Evolutionary conservation across 64 coral and sea anemone genomes (phyloP).

Genomic region (Montipora capricornis): DNA sequence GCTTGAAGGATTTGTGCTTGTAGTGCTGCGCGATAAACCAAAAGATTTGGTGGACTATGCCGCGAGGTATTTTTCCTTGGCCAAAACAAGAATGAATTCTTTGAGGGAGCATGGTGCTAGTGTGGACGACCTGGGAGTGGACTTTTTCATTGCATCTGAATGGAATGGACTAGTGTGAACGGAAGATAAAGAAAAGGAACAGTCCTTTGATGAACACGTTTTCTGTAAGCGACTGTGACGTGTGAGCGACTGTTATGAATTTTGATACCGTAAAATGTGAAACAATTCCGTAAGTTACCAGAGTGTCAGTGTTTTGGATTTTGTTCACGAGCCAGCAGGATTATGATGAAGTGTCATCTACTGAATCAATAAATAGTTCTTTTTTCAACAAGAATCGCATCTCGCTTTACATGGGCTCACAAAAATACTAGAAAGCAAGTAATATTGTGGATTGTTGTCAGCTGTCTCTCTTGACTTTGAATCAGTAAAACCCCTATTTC

Average conservation of each 20-base stretch:
- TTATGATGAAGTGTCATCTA: too few relatives aligned
- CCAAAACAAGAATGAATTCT: conserved; percentile 21
- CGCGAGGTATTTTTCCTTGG: conserved; percentile 34
- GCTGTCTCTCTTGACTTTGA: too few relatives aligned
- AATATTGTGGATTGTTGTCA: too few relatives aligned
- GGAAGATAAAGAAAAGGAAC: neutral
- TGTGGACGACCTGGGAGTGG: conserved; percentile 42
- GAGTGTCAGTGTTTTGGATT: neutral
- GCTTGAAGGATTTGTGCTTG: conserved; percentile 65
- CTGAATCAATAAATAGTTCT: too few relatives aligned
- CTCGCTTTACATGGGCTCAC: too few relatives aligned
- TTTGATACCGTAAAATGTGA: conserved; percentile 4
- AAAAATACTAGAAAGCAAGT: too few relatives aligned
- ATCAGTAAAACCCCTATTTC: too few relatives aligned
- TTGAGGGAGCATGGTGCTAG: conserved; percentile 62
- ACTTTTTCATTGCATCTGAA: conserved; percentile 56
- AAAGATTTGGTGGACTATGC: conserved; percentile 55
- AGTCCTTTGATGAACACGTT: neutral
- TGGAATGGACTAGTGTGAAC: conserved; percentile 63
- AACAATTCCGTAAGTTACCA: too few relatives aligned
- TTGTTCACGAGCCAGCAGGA: neutral
- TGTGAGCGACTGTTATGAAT: neutral
- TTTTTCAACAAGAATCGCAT: too few relatives aligned
- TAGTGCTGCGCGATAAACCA: conserved; percentile 52
- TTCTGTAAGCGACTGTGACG: neutral